phyloP scores from a whole-genome alignment of 2,113 vertebrate species.

The Origma solitaria region DNA sequence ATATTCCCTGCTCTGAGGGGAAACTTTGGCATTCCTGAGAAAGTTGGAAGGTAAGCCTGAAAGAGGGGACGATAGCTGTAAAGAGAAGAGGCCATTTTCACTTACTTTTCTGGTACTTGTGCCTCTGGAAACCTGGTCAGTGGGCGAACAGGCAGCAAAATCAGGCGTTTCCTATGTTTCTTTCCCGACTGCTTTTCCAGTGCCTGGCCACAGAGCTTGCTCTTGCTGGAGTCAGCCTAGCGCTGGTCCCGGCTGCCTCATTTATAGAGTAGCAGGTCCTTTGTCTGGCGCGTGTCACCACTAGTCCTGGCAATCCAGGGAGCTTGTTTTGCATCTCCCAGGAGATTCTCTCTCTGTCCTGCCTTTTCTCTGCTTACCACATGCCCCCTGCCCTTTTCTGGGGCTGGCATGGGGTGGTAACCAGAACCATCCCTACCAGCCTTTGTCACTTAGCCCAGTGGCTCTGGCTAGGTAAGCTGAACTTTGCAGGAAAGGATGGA shows the following conservation, averaged over 20 bases:
- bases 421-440: background rate
- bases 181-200: background rate
- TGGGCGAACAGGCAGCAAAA: background rate
- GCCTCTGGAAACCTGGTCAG: background rate
- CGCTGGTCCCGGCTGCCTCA: constrained; percentile 36
- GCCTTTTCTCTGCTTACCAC: background rate
- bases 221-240: constrained; percentile 18
- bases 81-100: background rate
- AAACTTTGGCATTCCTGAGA: background rate
- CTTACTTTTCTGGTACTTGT: constrained; percentile 41
- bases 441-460: background rate
- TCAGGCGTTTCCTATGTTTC: background rate
- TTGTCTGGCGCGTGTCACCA: constrained; percentile 84
- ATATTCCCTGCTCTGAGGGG: background rate
- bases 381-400: background rate
- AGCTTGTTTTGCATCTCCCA: constrained; percentile 67
- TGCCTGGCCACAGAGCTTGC: background rate
- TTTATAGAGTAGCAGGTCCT: constrained; percentile 83
- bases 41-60: background rate
- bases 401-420: background rate
- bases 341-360: constrained; percentile 53
- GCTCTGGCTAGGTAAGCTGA: background rate
- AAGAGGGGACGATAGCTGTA: background rate
- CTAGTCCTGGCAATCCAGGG: constrained; percentile 63
- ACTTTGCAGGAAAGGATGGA: background rate